Conservation (phyloP, 2,888 invertebrate species). For the Cacoxenus indagator region DNA sequence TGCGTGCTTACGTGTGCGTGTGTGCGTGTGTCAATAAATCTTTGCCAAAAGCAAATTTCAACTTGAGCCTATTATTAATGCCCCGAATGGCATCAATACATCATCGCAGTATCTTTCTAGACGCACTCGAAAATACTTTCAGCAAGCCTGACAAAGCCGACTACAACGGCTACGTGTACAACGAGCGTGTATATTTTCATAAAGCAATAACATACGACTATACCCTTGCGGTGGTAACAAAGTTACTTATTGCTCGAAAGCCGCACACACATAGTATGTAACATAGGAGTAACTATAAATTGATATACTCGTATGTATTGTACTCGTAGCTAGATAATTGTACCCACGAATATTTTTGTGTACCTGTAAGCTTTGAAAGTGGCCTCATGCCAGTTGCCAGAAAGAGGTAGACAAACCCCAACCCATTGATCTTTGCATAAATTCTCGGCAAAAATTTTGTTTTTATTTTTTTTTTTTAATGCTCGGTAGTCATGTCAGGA, state of each 20-base stretch:
- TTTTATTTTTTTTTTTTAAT: not conserved
- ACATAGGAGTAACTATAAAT: not conserved
- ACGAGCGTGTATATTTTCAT: not conserved
- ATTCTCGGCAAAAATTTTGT: constrained; percentile 18
- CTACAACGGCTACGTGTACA: not conserved
- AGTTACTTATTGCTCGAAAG: constrained; percentile 32
- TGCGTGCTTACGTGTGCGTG: constrained; percentile 25
- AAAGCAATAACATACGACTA: no score
- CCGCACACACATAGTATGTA: not conserved
- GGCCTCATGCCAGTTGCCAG: not conserved
- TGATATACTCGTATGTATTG: not conserved
- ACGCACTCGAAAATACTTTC: constrained; percentile 10
- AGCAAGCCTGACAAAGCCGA: not conserved
- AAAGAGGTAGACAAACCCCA: not conserved
- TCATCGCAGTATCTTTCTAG: constrained; percentile 27
- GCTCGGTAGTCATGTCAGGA: constrained; percentile 1
- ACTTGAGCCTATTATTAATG: constrained; percentile 49
- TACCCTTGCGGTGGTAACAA: no score
- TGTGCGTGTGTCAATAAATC: constrained; percentile 38
- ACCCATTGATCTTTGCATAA: not conserved
- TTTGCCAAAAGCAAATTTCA: constrained; percentile 42
- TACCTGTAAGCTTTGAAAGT: not conserved
- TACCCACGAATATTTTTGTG: not conserved
- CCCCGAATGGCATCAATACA: constrained; percentile 42
- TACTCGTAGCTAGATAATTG: not conserved